phyloP scores from a whole-genome alignment of 2,113 vertebrate species.

The Platichthys stellatus region DNA sequence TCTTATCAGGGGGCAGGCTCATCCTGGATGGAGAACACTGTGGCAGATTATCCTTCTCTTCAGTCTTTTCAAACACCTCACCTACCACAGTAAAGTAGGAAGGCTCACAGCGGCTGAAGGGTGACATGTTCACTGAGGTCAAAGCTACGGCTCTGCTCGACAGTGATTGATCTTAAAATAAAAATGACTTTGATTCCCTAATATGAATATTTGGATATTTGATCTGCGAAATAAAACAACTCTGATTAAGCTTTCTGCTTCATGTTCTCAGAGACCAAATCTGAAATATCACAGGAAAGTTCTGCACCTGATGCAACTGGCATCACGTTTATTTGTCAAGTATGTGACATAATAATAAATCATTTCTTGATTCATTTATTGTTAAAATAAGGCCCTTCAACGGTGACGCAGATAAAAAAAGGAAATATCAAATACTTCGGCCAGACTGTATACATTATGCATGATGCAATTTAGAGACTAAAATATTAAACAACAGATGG shows the following conservation, averaged over 20 bases:
- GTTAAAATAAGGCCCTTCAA: too few relatives aligned
- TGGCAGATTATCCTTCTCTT: conserved; percentile 60
- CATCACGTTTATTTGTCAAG: background rate
- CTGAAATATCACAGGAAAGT: background rate
- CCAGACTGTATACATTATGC: too few relatives aligned
- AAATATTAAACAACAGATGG: too few relatives aligned
- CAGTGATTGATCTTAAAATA: conserved; percentile 16
- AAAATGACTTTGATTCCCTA: background rate
- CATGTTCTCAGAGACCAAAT: background rate
- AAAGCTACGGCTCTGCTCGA: conserved; percentile 14
- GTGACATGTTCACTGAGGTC: conserved; percentile 36
- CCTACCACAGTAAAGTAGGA: conserved; percentile 18
- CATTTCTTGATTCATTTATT: background rate
- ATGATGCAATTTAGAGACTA: too few relatives aligned
- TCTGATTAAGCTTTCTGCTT: background rate
- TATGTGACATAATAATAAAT: conserved; percentile 7
- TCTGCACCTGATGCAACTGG: background rate
- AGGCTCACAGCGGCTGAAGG: conserved; percentile 27
- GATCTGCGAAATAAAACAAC: background rate
- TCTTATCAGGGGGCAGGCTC: conserved; percentile 63
- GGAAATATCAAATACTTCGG: too few relatives aligned
- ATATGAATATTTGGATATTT: background rate
- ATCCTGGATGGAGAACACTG: conserved; percentile 52
- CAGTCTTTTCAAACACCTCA: conserved; percentile 32
- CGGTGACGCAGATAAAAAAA: too few relatives aligned